Evolutionary conservation across 1,140 invertebrate species (phyloP).

Genomic region (Magallana ariakensis): DNA sequence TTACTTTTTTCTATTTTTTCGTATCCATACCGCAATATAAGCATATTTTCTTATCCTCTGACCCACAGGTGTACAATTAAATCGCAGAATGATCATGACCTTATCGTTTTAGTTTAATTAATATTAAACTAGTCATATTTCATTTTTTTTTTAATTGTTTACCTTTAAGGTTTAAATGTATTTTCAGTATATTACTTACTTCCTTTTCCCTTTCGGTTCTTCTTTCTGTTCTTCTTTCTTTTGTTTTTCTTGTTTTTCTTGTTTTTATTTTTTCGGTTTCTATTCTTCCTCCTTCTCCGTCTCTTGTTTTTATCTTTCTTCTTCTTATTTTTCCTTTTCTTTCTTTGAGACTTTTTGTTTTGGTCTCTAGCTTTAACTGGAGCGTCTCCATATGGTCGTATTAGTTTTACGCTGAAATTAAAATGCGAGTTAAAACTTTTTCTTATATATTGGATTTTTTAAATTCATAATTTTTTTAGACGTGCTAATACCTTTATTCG

Average conservation of each 20-base stretch:
- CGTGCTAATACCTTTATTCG: too few relatives aligned
- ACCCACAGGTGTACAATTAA: too few relatives aligned
- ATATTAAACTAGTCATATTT: too few relatives aligned
- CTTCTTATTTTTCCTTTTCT: slow-evolving; percentile 63
- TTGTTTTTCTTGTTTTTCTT: slow-evolving; percentile 59
- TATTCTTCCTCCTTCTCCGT: slow-evolving; percentile 55
- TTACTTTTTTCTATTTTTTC: too few relatives aligned
- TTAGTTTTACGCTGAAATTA: slow-evolving; percentile 26
- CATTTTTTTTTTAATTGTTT: too few relatives aligned
- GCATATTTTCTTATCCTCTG: too few relatives aligned
- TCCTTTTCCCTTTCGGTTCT: slow-evolving; percentile 27
- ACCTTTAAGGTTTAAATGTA: too few relatives aligned
- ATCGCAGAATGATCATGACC: too few relatives aligned
- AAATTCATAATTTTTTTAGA: too few relatives aligned
- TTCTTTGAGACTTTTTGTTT: slow-evolving; percentile 45
- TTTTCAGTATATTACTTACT: not conserved
- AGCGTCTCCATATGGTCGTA: slow-evolving; percentile 56
- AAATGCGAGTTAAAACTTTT: not conserved
- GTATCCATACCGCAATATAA: too few relatives aligned
- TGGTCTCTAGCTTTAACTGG: slow-evolving; percentile 50
- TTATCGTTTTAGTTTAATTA: too few relatives aligned
- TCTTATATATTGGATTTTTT: too few relatives aligned
- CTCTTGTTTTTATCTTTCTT: slow-evolving; percentile 59
- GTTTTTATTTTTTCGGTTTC: slow-evolving; percentile 37
- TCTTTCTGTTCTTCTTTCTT: slow-evolving; percentile 60